phyloP scores from a whole-genome alignment of 2,888 invertebrate genomes.

The Synanthedon vespiformis region DNA sequence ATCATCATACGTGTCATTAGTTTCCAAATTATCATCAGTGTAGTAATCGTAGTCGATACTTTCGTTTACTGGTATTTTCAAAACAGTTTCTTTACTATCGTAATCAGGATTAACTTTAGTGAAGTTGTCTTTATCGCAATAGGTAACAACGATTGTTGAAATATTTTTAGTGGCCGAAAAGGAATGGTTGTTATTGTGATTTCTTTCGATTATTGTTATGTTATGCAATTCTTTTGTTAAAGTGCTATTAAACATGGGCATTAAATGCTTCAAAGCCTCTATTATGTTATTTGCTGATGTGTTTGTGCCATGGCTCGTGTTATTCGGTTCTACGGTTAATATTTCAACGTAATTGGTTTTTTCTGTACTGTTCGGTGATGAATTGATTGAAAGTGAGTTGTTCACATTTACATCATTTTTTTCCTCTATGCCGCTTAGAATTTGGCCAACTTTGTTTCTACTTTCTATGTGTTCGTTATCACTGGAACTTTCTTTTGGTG shows the following conservation, averaged over 20 bases:
- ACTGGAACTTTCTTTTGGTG: slow-evolving; percentile 16
- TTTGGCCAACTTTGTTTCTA: slow-evolving; percentile 20
- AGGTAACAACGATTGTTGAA: slow-evolving; percentile 56
- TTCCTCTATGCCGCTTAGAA: slow-evolving; percentile 50
- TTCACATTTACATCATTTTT: slow-evolving; percentile 25
- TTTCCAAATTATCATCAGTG: slow-evolving; percentile 11
- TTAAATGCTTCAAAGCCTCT: slow-evolving; percentile 54
- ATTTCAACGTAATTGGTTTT: slow-evolving; percentile 47
- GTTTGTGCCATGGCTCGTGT: slow-evolving; percentile 26
- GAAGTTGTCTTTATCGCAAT: slow-evolving; percentile 47
- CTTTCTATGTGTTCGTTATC: slow-evolving; percentile 12
- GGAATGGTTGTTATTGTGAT: slow-evolving; percentile 46
- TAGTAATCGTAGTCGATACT: slow-evolving; percentile 18
- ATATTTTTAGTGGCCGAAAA: slow-evolving; percentile 48
- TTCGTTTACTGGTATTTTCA: slow-evolving; percentile 12
- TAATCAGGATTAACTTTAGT: slow-evolving; percentile 24
- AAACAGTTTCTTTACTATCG: slow-evolving; percentile 13
- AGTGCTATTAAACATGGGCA: slow-evolving; percentile 55
- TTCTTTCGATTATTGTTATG: slow-evolving; percentile 55
- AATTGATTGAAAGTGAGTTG: slow-evolving; percentile 3
- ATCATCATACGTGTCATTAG: slow-evolving; percentile 12
- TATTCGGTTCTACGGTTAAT: slow-evolving; percentile 53
- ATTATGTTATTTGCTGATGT: slow-evolving; percentile 44
- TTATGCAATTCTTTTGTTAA: slow-evolving; percentile 54
- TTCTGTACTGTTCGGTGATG: slow-evolving; percentile 19